Evolutionary conservation across 2,797 vertebrate species (phyloP).

Genomic region (Xerus rutilus): DNA sequence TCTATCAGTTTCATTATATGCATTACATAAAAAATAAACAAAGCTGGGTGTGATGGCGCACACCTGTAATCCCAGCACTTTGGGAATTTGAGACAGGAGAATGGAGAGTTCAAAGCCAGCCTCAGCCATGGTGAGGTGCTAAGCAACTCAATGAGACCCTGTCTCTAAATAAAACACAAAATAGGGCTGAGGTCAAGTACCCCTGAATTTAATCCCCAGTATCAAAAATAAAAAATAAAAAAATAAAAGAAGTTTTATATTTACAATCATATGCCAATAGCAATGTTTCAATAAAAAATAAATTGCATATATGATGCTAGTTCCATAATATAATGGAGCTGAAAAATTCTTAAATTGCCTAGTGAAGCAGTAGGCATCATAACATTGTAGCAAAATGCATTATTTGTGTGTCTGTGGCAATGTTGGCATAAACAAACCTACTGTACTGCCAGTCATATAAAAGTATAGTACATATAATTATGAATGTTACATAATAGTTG

Average conservation of each 20-base stretch:
- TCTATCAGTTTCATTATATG: not conserved
- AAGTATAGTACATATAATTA: not conserved
- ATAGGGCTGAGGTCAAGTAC: too few relatives aligned
- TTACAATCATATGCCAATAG: not conserved
- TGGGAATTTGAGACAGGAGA: too few relatives aligned
- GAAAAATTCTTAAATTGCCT: not conserved
- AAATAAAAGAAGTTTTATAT: not conserved
- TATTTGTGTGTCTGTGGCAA: not conserved
- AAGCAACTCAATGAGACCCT: too few relatives aligned
- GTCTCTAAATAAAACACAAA: too few relatives aligned
- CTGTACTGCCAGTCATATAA: not conserved
- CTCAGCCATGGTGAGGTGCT: too few relatives aligned
- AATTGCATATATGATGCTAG: too few relatives aligned
- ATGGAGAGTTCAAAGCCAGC: too few relatives aligned
- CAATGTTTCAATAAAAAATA: not conserved
- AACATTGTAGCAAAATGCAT: not conserved
- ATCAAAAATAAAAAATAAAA: too few relatives aligned
- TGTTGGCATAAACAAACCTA: not conserved
- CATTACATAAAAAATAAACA: not conserved
- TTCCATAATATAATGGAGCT: not conserved
- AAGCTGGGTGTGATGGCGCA: too few relatives aligned
- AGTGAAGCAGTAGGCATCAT: not conserved
- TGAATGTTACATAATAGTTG: not conserved
- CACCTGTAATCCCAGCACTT: too few relatives aligned
- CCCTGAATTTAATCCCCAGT: too few relatives aligned